Base-by-base conservation (phyloP, 2,113 vertebrate genomes). In the Willisornis vidua region DNA sequence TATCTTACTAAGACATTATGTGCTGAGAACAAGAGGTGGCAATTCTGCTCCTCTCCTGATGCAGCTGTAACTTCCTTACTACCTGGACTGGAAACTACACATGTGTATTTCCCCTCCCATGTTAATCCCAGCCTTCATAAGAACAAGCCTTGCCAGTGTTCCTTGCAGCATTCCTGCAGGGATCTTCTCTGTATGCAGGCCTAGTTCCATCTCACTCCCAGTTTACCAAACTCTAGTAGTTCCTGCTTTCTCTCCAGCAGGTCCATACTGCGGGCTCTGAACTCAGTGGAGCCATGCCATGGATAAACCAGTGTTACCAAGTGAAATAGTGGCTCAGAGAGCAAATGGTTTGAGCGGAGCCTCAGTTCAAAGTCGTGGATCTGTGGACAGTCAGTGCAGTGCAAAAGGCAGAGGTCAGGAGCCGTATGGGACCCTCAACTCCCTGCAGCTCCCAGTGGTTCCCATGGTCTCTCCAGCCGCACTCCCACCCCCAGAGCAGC, bases 211-310 rank as follows among this genome's bases (percentile, higher is more conserved):
- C 33, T 61, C 67, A 35, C 16, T 75, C n/a, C 41, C 46, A 28
- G 61, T 68, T 57, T 4, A 86, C 24, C 39, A 65, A 37, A 87
- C 46, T 74, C 0, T 0, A 62, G 26, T n/a, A 70, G 13, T 8
- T 79, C n/a, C 25, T 1, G 0, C 16, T 45, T 61, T 20, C 20
- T 25, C n/a, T 71, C 33, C 4, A n/a, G 65, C 22, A 65, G 24
- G 16, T 39, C 85, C 16, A 11, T 4, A 51, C 12, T 33, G 51
- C 6, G 41, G 13, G 23, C 26, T 11, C 33, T 16, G 46, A 84
- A 52, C 20, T 59, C 1, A 1, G 43, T 43, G 23, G 35, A 37
- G 28, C 23, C 7, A 28, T 2, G 14, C 49, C 49, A 76, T 0
- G 8, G 49, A 25, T 4, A 16, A 74, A 45, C 9, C 39, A 68